Base-by-base conservation (phyloP, 1,140 invertebrate species). In the Himalopsyche phryganea region DNA sequence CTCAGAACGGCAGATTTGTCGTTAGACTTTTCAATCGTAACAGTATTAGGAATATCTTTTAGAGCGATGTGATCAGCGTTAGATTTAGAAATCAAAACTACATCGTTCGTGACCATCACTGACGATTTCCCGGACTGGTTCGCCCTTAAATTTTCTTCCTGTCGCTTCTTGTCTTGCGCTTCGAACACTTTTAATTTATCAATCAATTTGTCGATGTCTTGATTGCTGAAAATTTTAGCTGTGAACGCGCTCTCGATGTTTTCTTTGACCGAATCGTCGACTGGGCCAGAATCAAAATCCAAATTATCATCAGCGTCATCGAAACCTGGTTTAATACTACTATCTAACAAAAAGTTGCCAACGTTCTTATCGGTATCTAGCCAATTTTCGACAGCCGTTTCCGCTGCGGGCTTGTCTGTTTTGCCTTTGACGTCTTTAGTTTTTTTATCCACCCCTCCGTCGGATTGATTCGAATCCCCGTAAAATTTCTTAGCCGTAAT, bases 131-230 rank as follows among this genome's bases (percentile, higher is more conserved):
- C 73, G 47, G 42, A 67, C 17, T 67, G 28, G 11, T 71, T 74
- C 4, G 67, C 65, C 64, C 75, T 74, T n/a, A 69, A 72, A 60
- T 74, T 74, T 50, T 73, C 73, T 58, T 73, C 69, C 53, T 78
- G 74, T 62, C 75, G 71, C 66, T 73, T 75, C 60, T 74, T 76
- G 63, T 77, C 74, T 57, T 75, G 70, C 64, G 77, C 76, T 57
- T 78, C 76, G 66, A 78, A 77, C 40, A 71, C 73, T 66, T 75
- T 77, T 35, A 78, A 66, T 65, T 73, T 75, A 47, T 76, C 72
- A 68, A 78, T 78, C 15, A 78, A 62, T 63, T 75, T 78, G 44
- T 76, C 75, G 63, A 78, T 76, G 50, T 72, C 59, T 36, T 53
- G 61, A 11, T 51, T 11, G 11, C 20, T 44, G 14, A 28, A 74